Percentiles rank a stretch among this genome's conserved stretches.
Evolutionary conservation across 2,797 vertebrate species (phyloP).

Genomic region (Chaetodon trifasciatus): DNA sequence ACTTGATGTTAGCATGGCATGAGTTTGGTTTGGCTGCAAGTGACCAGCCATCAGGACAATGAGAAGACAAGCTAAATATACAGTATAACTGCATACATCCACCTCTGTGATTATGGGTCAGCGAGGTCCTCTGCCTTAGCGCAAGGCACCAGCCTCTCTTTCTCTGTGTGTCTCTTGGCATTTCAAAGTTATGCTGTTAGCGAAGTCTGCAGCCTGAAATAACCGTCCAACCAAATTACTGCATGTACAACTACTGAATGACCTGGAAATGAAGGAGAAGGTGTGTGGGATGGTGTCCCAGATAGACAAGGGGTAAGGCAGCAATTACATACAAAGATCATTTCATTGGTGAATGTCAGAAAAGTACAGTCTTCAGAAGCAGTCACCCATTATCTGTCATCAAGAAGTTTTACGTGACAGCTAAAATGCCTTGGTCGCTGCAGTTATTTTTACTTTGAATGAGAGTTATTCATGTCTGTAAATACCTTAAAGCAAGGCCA

Average conservation of each 20-base stretch:
- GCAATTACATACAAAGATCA: background rate
- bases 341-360: background rate
- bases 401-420: constrained; percentile 6
- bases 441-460: constrained; percentile 6
- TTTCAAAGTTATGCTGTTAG: constrained; percentile 41
- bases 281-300: constrained; percentile 7
- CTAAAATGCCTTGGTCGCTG: background rate
- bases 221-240: constrained; percentile 31
- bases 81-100: constrained; percentile 54
- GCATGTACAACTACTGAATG: background rate
- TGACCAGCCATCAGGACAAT: constrained; percentile 52
- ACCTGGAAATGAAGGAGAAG: constrained; percentile 22
- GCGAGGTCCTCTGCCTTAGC: constrained; percentile 42
- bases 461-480: background rate
- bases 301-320: background rate
- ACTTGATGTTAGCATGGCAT: constrained; percentile 3
- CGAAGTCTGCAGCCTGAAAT: constrained; percentile 47
- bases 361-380: background rate
- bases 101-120: constrained; percentile 76
- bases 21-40: constrained; percentile 39
- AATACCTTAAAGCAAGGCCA: background rate
- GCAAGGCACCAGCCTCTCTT: constrained; percentile 25
- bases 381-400: constrained; percentile 5
- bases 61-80: constrained; percentile 75
- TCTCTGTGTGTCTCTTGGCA: constrained; percentile 48